Evolutionary conservation across 1,140 invertebrate genomes (phyloP).

Genomic region (Glomeris maerens): DNA sequence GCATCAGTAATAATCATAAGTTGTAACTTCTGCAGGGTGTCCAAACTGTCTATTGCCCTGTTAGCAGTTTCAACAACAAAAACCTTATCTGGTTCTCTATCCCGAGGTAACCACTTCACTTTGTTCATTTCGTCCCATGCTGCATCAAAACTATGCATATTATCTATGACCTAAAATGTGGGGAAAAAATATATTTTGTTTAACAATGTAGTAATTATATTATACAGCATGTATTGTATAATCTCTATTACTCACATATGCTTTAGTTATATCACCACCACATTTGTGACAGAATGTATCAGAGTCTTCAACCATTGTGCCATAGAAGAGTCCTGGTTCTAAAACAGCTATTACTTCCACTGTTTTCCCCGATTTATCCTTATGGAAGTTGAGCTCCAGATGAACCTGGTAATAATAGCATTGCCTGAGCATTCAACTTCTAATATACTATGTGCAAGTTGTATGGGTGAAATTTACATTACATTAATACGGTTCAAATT

Average conservation of each 20-base stretch:
- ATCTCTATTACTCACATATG: conserved; percentile 12
- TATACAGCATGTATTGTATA: conserved; percentile 20
- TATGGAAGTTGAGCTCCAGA: conserved; percentile 18
- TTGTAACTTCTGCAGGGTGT: background rate
- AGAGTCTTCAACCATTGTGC: conserved; percentile 16
- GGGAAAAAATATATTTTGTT: conserved; percentile 14
- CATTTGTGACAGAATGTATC: conserved; percentile 19
- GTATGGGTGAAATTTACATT: background rate
- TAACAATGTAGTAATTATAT: background rate
- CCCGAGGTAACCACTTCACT: conserved; percentile 5
- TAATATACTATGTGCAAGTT: background rate
- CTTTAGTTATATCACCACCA: conserved; percentile 17
- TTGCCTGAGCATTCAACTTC: background rate
- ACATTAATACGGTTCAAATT: conserved; percentile 7
- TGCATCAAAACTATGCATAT: conserved; percentile 5
- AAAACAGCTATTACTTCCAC: too few species aligned
- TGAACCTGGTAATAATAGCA: conserved; percentile 13
- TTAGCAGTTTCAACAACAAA: conserved; percentile 3
- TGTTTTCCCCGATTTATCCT: conserved; percentile 19
- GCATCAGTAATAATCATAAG: conserved; percentile 13
- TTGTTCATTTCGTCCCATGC: conserved; percentile 7
- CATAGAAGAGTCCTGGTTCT: conserved; percentile 15
- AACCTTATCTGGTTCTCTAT: conserved; percentile 3
- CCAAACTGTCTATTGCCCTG: background rate
- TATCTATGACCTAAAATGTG: conserved; percentile 12